Evolutionary conservation across 2,888 invertebrate species (phyloP), one percentile per base, ranked within the genome.

Genomic region (Morpho achilles): DNA sequence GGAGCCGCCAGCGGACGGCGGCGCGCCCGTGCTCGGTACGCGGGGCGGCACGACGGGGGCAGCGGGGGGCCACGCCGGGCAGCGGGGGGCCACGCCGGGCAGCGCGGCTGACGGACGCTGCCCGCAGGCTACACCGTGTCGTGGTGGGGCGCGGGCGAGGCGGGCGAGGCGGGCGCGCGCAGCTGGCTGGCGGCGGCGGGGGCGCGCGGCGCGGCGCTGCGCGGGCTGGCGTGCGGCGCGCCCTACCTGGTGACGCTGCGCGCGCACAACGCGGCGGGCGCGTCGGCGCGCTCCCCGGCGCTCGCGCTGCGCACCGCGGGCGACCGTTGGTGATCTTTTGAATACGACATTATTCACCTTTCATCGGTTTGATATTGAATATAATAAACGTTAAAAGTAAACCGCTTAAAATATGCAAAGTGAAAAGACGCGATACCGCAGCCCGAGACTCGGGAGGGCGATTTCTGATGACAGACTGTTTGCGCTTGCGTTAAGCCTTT

Each of bases 141-240:
- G 71, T 84, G 84, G 84, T 64, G 68, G 59, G 64, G 61, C 8
- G 66, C 60, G 9, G 61, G 66, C 55, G 65, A 54, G 46, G 67
- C 47, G 69, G 68, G 65, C 42, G 56, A 90, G 91, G 67, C 92
- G 88, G 60, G 41, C 56, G 61, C 42, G 87, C 87, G 69, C 93
- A 59, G 94, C 94, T 76, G 94, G 94, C 10, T 92, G 92, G 46
- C 65, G 56, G 57, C 68, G 53, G 67, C 68, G 51, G 71, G 65
- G 44, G 75, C 70, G 64, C 56, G 69, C 51, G 62, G 57, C 88
- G 92, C 67, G 91, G 90, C 73, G 92, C 92, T 95, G 63, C 91
- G 93, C 52, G 92, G 93, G 56, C 89, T 96, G 51, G 91, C 92
- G 72, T 96, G 96, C 80, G 96, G 96, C 53, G 93, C 94, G 22